Evolutionary conservation across 30 jellyfish, hydroid and myxozoan genomes (phyloP), one percentile per base, ranked within the genome.

Genomic region (Haliclystus octoradiatus): DNA sequence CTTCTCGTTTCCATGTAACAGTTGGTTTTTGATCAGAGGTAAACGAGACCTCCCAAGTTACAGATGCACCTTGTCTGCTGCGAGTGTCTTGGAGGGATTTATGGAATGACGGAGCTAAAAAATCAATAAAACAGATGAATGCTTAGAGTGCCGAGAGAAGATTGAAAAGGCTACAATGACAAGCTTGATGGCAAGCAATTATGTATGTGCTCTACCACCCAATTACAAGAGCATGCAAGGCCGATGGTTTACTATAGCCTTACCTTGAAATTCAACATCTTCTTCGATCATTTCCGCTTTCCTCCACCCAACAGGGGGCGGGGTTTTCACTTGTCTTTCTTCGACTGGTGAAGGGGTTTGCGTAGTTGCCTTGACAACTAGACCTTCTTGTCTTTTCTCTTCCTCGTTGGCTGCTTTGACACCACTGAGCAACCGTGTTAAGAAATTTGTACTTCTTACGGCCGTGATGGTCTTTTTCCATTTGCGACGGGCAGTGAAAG

Each of bases 381-480:
- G 73, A 29, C 74, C 74, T 50, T 80, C 93, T 62, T 67, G 79
- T 72, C 73, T 87, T 63, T 88, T 88, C n/a, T 28, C 26, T 7
- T 73, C 78, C 7, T 69, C 84, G 26, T 52, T 75, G 0, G 68
- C 52, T 26, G 53, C 49, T 65, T 63, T 65, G 2, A 89, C 84
- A 46, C 98, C 98, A 46, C 95, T 89, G 70, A 89, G 95, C 34
- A 89, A 83, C 60, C 98, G 95, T 35, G 95, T 89, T 34, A 89
- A 78, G 84, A 89, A 89, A 57, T 89, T 89, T 13, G 98, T 80
- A 71, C 98, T 89, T 29, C 98, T 80, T 0, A 89, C 98, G 32
- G 98, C 98, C 23, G 98, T 89, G 57, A 89, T 89, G 46, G 98
- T 82, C 76, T 89, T 89, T 95, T 89, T 89, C 98, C 98, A 89